phyloP scores from a whole-genome alignment of 2,888 invertebrate genomes.

The Smittia aterrima region DNA sequence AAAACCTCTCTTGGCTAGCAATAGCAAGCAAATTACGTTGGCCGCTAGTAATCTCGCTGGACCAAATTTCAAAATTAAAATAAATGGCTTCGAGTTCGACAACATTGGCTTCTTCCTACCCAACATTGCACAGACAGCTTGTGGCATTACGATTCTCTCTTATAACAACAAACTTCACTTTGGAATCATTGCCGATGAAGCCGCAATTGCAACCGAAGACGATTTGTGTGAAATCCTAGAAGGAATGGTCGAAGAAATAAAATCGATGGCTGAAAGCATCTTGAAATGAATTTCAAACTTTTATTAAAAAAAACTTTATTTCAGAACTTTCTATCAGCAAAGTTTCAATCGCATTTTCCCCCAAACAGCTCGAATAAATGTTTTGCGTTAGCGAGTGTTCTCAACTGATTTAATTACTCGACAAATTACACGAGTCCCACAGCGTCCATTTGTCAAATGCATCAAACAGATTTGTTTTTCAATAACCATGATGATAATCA shows the following conservation, averaged over 20 bases:
- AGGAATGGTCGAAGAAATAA: slow-evolving; percentile 10
- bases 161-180: slow-evolving; percentile 56
- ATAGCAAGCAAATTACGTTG: slow-evolving; percentile 56
- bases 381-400: too few species aligned
- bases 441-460: too few species aligned
- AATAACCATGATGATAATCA: not conserved
- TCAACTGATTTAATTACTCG: too few species aligned
- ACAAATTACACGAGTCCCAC: too few species aligned
- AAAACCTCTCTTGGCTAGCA: slow-evolving; percentile 50
- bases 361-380: too few species aligned
- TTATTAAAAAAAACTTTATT: too few species aligned
- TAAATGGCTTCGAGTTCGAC: slow-evolving; percentile 53
- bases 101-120: slow-evolving; percentile 58
- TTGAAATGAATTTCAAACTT: too few species aligned
- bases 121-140: slow-evolving; percentile 56
- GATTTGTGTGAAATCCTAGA: slow-evolving; percentile 52
- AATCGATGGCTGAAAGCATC: too few species aligned
- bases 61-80: slow-evolving; percentile 52
- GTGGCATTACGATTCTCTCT: slow-evolving; percentile 56
- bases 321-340: too few species aligned
- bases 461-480: too few species aligned
- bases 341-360: too few species aligned
- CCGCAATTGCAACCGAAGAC: slow-evolving; percentile 51
- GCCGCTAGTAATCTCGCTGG: slow-evolving; percentile 59
- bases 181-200: slow-evolving; percentile 55